Conservation (phyloP, 2,888 invertebrate genomes). For the Eupithecia pulchellata region DNA sequence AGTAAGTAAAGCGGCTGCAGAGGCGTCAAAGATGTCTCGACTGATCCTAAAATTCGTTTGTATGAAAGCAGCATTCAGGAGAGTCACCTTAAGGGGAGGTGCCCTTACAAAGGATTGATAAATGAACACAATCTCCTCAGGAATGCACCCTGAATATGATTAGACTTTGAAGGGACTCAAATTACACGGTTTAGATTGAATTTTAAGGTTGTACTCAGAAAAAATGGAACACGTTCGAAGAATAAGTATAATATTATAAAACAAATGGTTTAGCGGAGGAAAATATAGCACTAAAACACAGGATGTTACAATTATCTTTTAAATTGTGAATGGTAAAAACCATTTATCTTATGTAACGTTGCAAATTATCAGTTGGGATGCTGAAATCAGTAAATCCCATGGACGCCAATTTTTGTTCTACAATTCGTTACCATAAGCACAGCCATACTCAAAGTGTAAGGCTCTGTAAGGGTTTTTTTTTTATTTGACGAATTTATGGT, state of each 20-base stretch:
- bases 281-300: too few species aligned
- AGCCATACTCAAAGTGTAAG: too few species aligned
- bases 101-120: constrained; percentile 30
- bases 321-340: too few species aligned
- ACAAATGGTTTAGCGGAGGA: not conserved
- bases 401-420: too few species aligned
- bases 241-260: not conserved
- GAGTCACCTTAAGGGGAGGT: constrained; percentile 50
- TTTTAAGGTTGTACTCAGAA: constrained; percentile 28
- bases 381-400: too few species aligned
- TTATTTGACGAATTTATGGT: too few species aligned
- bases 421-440: too few species aligned
- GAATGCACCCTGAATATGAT: constrained; percentile 43
- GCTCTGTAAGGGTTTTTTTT: too few species aligned
- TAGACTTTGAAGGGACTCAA: constrained; percentile 29
- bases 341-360: not conserved
- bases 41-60: not conserved
- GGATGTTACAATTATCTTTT: too few species aligned
- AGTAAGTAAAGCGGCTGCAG: too few species aligned
- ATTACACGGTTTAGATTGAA: constrained; percentile 45
- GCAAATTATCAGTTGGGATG: not conserved
- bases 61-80: constrained; percentile 53
- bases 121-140: constrained; percentile 35
- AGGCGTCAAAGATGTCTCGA: too few species aligned
- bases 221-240: constrained; percentile 1